Percentiles rank a stretch among this genome's conserved stretches.
These are phyloP conservation scores for Nixonia krombeini DNA, from an alignment of 1,140 invertebrate species.

Conservation along the genomic window DNA sequence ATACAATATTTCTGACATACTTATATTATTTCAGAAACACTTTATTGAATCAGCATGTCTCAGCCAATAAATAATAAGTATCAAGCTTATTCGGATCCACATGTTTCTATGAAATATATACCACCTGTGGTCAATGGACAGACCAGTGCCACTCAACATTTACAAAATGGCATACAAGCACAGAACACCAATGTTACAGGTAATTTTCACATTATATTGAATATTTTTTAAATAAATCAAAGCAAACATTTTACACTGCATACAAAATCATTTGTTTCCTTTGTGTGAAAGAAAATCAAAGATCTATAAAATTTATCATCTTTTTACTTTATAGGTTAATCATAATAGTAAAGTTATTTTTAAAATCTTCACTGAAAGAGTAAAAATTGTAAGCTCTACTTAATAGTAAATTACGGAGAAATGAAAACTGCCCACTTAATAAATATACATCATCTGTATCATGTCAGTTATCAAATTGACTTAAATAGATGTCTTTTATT, in stretches of 20 bases:
- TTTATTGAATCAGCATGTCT: slow-evolving; percentile 53
- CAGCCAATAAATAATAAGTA: slow-evolving; percentile 59
- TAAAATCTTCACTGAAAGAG: too few relatives aligned
- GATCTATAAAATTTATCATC: too few relatives aligned
- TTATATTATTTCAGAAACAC: slow-evolving; percentile 48
- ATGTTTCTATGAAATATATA: slow-evolving; percentile 52
- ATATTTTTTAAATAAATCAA: too few relatives aligned
- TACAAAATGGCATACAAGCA: slow-evolving; percentile 63
- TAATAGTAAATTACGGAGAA: background rate
- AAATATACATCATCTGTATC: too few relatives aligned
- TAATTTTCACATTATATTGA: slow-evolving; percentile 28
- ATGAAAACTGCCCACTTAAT: too few relatives aligned
- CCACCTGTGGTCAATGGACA: slow-evolving; percentile 57
- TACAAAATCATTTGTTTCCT: too few relatives aligned
- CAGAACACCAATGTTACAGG: slow-evolving; percentile 57
- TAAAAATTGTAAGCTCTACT: background rate
- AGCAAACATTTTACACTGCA: too few relatives aligned
- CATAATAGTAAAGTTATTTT: too few relatives aligned
- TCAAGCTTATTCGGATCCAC: slow-evolving; percentile 50
- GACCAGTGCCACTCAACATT: slow-evolving; percentile 43
- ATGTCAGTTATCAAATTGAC: too few relatives aligned
- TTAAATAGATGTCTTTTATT: too few relatives aligned
- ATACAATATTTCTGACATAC: slow-evolving; percentile 1
- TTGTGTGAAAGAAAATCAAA: too few relatives aligned
- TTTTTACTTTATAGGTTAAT: too few relatives aligned